Base-by-base conservation (phyloP, 2,888 invertebrate genomes). In the Odontothrips loti region DNA sequence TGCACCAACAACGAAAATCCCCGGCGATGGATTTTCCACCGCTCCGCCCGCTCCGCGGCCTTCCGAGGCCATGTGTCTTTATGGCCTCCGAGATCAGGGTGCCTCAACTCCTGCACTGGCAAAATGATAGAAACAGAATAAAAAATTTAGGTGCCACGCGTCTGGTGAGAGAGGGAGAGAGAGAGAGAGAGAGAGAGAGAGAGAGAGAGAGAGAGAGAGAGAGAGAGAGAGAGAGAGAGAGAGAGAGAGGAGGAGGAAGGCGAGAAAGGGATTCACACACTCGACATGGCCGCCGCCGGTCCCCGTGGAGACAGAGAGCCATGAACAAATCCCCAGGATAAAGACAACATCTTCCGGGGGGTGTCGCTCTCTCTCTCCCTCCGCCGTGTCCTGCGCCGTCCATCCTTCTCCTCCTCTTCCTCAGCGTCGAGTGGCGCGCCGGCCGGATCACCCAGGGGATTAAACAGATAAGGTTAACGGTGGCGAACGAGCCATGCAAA, bases 241-340 rank as follows among this genome's bases (percentile, higher is more conserved):
- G 23, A 68, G 68, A n/a, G 23, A 75, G 68, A 23, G 27, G 27
- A 9, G 23, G 68, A 75, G 12, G 51, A 51, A 27, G 68, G 68
- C 23, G 68, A 15, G 68, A 75, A 27, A 75, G 23, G 23, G 23
- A 58, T 58, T 58, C 58, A 58, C 58, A 58, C 68, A 27, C 58
- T 58, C 58, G n/a, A 58, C 68, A 27, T 75, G 27, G 68, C 23
- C 10, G 68, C 23, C 10, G 34, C 34, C 34, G 23, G 68, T 68
- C 68, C 58, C 58, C 10, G 23, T 1, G 23, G 23, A 68, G 68
- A 23, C 23, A 27, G 58, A 20, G 58, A 75, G 68, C 68, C 68
- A 75, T 27, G 68, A 75, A 75, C 68, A 75, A 75, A 75, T 75
- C 68, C 68, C 68, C 12, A 10, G 68, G 68, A 75, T 75, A 75